A percentile compares a stretch with the other conserved stretches of the same genome.
phyloP scores from a whole-genome alignment of 2,113 vertebrate genomes.

The Tor tambroides region DNA sequence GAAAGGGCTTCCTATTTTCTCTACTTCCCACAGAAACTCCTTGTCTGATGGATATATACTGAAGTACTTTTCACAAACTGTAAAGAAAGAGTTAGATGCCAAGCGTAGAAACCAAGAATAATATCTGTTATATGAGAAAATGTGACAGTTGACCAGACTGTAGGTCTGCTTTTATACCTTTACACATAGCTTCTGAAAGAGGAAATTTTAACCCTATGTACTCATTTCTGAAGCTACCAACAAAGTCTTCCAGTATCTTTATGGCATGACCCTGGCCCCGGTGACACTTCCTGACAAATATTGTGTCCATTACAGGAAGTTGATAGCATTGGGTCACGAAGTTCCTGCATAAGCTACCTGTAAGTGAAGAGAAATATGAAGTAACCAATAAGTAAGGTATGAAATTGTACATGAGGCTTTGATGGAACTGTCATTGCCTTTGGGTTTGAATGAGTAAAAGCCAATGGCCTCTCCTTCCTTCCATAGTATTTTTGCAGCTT shows the following conservation, averaged over 20 bases:
- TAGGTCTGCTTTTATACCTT: constrained; percentile 72
- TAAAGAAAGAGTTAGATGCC: constrained; percentile 3
- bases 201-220: constrained; percentile 83
- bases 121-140: neutral
- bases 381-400: neutral
- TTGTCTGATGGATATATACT: constrained; percentile 79
- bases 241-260: constrained; percentile 87
- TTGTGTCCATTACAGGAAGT: constrained; percentile 86
- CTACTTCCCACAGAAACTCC: constrained; percentile 84
- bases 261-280: constrained; percentile 78
- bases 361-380: constrained; percentile 41
- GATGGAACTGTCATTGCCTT: constrained; percentile 73
- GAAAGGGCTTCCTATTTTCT: constrained; percentile 78
- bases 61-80: constrained; percentile 87
- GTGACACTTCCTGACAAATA: constrained; percentile 84
- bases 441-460: constrained; percentile 90
- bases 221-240: constrained; percentile 79
- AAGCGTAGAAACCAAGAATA: neutral
- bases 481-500: constrained; percentile 90
- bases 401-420: neutral
- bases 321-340: constrained; percentile 71
- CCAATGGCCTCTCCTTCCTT: constrained; percentile 87
- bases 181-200: constrained; percentile 75
- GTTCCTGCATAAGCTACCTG: constrained; percentile 76
- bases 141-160: neutral